Percentiles rank a stretch among this genome's conserved stretches.
These are phyloP conservation scores for Pseudolycoriella hygida DNA, from an alignment of 2,888 invertebrate species.

Conservation along the genomic window DNA sequence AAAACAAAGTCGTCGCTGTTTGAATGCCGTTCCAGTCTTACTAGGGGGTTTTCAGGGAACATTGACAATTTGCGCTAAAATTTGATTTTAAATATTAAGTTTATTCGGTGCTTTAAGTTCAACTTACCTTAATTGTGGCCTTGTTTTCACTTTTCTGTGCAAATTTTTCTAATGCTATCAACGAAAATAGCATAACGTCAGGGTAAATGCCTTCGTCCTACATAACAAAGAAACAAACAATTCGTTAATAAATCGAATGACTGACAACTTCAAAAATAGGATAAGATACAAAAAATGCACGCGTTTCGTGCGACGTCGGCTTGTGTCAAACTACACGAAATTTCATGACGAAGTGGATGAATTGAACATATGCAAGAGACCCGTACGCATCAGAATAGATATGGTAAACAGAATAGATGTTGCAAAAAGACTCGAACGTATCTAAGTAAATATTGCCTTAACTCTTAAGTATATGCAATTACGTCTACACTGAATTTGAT, in stretches of 20 bases:
- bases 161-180: conserved; percentile 85
- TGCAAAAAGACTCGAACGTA: too few relatives aligned
- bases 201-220: conserved; percentile 44
- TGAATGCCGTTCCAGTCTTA: conserved; percentile 48
- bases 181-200: conserved; percentile 62
- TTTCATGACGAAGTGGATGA: too few relatives aligned
- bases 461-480: too few relatives aligned
- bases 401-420: too few relatives aligned
- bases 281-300: neutral
- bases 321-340: too few relatives aligned
- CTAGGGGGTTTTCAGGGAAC: conserved; percentile 44
- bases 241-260: neutral
- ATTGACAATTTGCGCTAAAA: conserved; percentile 35
- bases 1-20: conserved; percentile 42
- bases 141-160: conserved; percentile 86
- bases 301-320: too few relatives aligned
- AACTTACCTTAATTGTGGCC: conserved; percentile 40
- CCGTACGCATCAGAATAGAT: too few relatives aligned
- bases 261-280: neutral
- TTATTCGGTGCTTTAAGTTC: neutral
- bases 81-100: neutral
- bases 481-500: too few relatives aligned
- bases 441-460: too few relatives aligned
- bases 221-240: conserved; percentile 15
- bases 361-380: too few relatives aligned